A percentile compares a stretch with the other conserved stretches of the same genome.
phyloP scores from a whole-genome alignment of 1,140 invertebrate genomes.

The Lethrus apterus region DNA sequence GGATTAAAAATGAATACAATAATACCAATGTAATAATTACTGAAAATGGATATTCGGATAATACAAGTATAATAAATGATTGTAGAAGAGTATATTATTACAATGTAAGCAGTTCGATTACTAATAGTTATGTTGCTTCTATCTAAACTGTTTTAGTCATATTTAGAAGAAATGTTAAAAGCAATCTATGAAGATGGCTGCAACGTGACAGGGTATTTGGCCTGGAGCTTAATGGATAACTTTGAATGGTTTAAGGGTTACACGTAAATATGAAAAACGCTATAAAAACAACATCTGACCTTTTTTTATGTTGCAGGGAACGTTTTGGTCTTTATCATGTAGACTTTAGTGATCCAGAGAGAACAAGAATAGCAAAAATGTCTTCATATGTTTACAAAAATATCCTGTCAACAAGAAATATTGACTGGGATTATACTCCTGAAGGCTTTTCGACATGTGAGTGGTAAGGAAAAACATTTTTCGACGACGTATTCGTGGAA shows the following conservation, averaged over 20 bases:
- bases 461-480: too few relatives aligned
- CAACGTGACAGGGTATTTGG: background rate
- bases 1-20: slow-evolving; percentile 51
- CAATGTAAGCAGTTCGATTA: slow-evolving; percentile 4
- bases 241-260: slow-evolving; percentile 4
- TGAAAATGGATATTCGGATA: slow-evolving; percentile 58
- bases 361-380: slow-evolving; percentile 20
- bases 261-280: background rate
- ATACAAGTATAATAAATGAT: slow-evolving; percentile 32
- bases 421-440: slow-evolving; percentile 7
- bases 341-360: slow-evolving; percentile 20
- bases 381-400: slow-evolving; percentile 19
- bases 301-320: slow-evolving; percentile 11
- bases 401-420: slow-evolving; percentile 15
- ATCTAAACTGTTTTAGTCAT: background rate
- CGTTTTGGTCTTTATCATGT: slow-evolving; percentile 23
- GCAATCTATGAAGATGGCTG: slow-evolving; percentile 2
- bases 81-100: slow-evolving; percentile 1
- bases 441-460: background rate
- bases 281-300: background rate
- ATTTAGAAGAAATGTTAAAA: background rate
- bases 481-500: too few relatives aligned
- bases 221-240: slow-evolving; percentile 4
- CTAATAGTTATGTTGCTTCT: background rate
- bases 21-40: slow-evolving; percentile 55